A percentile compares a stretch with the other conserved stretches of the same genome.
phyloP scores from a whole-genome alignment of 2,113 vertebrate species.

The Scomber japonicus region DNA sequence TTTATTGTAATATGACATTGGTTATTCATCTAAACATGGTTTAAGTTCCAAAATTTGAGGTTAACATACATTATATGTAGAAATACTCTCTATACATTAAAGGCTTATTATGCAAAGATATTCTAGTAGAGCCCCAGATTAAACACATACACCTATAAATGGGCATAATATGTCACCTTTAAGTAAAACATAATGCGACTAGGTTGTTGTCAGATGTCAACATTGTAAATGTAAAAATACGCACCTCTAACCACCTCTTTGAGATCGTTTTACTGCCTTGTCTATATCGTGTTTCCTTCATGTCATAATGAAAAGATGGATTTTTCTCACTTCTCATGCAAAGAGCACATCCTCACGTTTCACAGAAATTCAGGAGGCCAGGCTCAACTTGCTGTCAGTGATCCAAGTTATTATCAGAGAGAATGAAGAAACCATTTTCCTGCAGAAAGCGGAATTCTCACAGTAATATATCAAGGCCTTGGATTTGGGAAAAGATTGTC shows the following conservation, averaged over 20 bases:
- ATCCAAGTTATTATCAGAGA: constrained; percentile 66
- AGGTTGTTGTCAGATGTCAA: constrained; percentile 9
- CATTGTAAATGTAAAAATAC: not conserved
- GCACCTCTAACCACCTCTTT: not conserved
- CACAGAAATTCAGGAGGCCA: constrained; percentile 39
- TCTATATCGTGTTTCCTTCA: constrained; percentile 28
- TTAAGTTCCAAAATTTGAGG: too few species aligned
- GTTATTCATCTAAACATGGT: too few species aligned
- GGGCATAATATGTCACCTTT: not conserved
- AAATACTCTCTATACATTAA: too few species aligned
- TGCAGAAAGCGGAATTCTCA: constrained; percentile 59
- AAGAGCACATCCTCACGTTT: constrained; percentile 31
- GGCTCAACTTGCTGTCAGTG: constrained; percentile 50
- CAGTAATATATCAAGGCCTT: constrained; percentile 58
- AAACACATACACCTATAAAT: too few species aligned
- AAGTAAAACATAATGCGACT: constrained; percentile 16
- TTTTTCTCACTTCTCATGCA: constrained; percentile 42
- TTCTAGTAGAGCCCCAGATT: too few species aligned
- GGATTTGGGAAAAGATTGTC: constrained; percentile 52
- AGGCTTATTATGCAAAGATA: too few species aligned
- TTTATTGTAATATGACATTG: too few species aligned
- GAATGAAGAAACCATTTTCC: constrained; percentile 63
- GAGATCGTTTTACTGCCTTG: not conserved
- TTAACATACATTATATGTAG: too few species aligned
- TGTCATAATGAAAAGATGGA: constrained; percentile 29